Evolutionary conservation across 2,888 invertebrate species (phyloP).

Genomic region (Philereme vetulata): DNA sequence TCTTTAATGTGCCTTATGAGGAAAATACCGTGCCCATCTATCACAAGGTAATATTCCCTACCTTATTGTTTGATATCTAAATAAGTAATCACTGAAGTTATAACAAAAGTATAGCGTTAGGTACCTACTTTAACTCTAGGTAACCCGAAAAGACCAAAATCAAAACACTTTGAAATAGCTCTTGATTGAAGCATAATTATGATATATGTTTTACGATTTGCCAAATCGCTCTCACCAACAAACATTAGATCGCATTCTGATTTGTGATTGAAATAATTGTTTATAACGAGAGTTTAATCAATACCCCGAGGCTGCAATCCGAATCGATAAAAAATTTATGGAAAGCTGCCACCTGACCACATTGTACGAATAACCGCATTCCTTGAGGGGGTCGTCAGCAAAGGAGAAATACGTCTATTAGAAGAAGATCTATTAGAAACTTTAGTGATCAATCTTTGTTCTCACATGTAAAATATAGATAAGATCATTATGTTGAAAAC

Average conservation of each 20-base stretch:
- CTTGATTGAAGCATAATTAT: slow-evolving; percentile 30
- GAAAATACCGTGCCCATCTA: too few species aligned
- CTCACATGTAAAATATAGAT: too few species aligned
- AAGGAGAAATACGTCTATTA: slow-evolving; percentile 48
- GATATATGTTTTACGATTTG: slow-evolving; percentile 34
- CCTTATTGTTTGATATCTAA: too few species aligned
- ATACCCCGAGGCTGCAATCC: slow-evolving; percentile 51
- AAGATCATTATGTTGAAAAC: too few species aligned
- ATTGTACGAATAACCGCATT: slow-evolving; percentile 66
- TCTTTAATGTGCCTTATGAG: too few species aligned
- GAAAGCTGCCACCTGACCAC: slow-evolving; percentile 59
- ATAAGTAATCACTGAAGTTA: too few species aligned
- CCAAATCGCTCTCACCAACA: slow-evolving; percentile 43
- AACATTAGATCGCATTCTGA: slow-evolving; percentile 47
- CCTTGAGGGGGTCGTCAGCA: slow-evolving; percentile 48
- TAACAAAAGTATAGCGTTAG: too few species aligned
- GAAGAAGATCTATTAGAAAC: slow-evolving; percentile 15
- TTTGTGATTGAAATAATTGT: slow-evolving; percentile 52
- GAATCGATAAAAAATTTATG: slow-evolving; percentile 62
- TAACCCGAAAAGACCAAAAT: too few species aligned
- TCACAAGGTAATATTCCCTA: too few species aligned
- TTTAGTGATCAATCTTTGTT: too few species aligned
- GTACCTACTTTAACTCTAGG: too few species aligned
- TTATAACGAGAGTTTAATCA: slow-evolving; percentile 57
- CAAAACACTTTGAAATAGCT: slow-evolving; percentile 17